phyloP scores from a whole-genome alignment of 1,140 invertebrate species.

The Dufourea novaeangliae region DNA sequence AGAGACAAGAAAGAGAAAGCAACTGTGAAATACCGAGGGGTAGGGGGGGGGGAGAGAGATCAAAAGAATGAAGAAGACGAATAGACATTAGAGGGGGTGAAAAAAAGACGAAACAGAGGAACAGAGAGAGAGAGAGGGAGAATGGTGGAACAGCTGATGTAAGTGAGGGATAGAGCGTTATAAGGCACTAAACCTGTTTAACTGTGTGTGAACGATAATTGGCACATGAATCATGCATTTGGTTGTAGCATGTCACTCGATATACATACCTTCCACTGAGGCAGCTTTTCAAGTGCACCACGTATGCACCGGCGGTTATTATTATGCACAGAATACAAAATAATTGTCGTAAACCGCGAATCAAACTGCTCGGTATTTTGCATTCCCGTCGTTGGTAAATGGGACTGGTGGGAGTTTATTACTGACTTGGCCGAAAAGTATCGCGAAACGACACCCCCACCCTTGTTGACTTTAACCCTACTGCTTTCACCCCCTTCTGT shows the following conservation, averaged over 20 bases:
- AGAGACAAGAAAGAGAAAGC: background rate
- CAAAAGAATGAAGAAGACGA: background rate
- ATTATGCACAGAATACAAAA: conserved; percentile 75
- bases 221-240: conserved; percentile 77
- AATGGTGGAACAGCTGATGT: too few species aligned
- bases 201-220: conserved; percentile 73
- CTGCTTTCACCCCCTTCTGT: too few species aligned
- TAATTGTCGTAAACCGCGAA: conserved; percentile 69
- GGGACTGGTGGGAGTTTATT: conserved; percentile 28
- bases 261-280: conserved; percentile 48
- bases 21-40: background rate
- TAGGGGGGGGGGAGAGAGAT: background rate
- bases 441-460: background rate
- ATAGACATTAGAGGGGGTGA: background rate
- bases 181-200: conserved; percentile 55
- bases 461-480: background rate
- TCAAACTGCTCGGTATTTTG: conserved; percentile 52
- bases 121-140: background rate
- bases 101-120: conserved; percentile 3
- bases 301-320: conserved; percentile 51
- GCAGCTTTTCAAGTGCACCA: conserved; percentile 54
- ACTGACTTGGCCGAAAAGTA: background rate
- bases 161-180: too few species aligned
- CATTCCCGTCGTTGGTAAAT: conserved; percentile 28
- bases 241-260: conserved; percentile 61